Evolutionary conservation across 2,113 vertebrate genomes (phyloP), one percentile per base, ranked within the genome.

Genomic region (Okapia johnstoni): DNA sequence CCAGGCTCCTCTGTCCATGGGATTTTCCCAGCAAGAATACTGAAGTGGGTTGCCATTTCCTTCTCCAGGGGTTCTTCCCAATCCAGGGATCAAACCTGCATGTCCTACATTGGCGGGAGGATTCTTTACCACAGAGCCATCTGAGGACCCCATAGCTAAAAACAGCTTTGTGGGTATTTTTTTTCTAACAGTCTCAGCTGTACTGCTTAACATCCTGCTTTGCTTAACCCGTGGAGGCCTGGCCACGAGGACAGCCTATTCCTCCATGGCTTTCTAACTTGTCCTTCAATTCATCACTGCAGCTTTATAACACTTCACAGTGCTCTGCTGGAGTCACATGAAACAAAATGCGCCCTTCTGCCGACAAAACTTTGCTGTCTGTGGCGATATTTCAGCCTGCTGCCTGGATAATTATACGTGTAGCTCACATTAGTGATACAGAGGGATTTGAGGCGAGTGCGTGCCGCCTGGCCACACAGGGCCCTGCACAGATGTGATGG

Each of bases 321-420:
- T n/a, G 58, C 73, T 94, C 80, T 57, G 55, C n/a, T 88, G 48
- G 94, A 97, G 46, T 95, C 96, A 96, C 85, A 70, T 77, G 90
- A 98, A 97, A 93, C 83, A 85, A 92, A 96, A 92, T 43, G 15
- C 79, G 81, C 66, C 88, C 94, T 96, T 97, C 92, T 97, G 94
- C 81, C 81, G 57, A 93, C 84, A 83, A 95, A 95, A 98, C 23
- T 93, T 94, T 70, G 81, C 95, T 94, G 54, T 96, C 70, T 95
- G 52, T 88, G 77, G 85, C 76, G 88, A 80, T 93, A 95, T 96
- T 96, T 96, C 94, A 96, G 79, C 83, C 61, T 81, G 79, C 57
- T 95, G 92, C 61, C 88, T 84, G 57, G 88, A 96, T 98, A 95
- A 97, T 95, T 95, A 94, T 85, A 97, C 2, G 54, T 98, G 85